phyloP scores from a whole-genome alignment of 2,113 vertebrate genomes.

The Centropus bengalensis region DNA sequence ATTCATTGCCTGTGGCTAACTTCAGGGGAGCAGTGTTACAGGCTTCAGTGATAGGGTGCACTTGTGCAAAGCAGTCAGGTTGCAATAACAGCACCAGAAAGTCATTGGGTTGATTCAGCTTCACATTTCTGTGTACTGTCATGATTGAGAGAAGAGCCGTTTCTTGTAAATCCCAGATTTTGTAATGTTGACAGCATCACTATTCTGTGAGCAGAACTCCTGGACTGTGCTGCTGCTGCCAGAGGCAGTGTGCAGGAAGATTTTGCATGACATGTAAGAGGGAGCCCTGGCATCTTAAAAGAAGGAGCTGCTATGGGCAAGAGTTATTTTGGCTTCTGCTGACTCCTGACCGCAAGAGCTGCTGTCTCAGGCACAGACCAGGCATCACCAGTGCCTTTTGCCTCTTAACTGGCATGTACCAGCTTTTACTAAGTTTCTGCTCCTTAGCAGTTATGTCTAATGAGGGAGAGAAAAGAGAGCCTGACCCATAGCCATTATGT shows the following conservation, averaged over 20 bases:
- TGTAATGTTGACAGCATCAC: background rate
- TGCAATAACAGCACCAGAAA: background rate
- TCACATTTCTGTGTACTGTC: background rate
- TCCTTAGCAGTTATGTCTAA: background rate
- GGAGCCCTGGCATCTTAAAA: background rate
- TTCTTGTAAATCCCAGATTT: background rate
- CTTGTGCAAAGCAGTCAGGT: background rate
- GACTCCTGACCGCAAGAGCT: background rate
- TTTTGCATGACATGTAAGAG: background rate
- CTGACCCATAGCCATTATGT: accelerated
- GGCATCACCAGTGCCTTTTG: background rate
- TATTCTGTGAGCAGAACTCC: background rate
- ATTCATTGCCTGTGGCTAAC: background rate
- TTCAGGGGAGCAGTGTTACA: background rate
- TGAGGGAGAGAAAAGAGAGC: background rate
- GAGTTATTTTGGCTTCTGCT: background rate
- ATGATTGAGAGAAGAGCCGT: background rate
- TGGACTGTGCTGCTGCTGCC: background rate
- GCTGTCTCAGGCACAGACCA: background rate
- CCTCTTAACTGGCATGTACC: background rate
- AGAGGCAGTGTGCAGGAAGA: background rate
- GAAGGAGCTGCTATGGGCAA: background rate
- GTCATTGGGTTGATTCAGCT: background rate
- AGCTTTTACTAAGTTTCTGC: background rate
- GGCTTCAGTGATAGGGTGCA: background rate